phyloP scores from a whole-genome alignment of 2,888 invertebrate species.

The Rotaria sp. region DNA sequence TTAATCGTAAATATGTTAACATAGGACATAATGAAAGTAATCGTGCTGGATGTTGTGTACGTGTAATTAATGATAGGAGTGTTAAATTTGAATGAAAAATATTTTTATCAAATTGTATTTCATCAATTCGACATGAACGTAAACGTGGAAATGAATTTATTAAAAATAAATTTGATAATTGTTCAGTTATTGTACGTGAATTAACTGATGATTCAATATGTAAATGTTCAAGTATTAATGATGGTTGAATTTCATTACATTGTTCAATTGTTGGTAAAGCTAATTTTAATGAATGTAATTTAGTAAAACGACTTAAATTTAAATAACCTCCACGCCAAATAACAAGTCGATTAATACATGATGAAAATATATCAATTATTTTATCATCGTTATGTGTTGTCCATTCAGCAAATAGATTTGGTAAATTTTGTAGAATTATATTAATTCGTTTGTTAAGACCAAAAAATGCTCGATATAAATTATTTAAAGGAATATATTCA shows the following conservation, averaged over 20 bases:
- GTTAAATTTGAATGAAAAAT: neutral
- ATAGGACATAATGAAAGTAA: neutral
- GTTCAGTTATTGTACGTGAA: neutral
- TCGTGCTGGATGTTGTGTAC: neutral
- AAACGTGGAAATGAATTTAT: neutral
- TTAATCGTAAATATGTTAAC: neutral
- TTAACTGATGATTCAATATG: neutral
- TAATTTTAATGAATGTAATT: neutral
- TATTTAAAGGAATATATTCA: neutral
- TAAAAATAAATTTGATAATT: neutral
- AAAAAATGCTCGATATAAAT: neutral
- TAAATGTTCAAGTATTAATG: neutral
- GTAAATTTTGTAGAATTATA: neutral
- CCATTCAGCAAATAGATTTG: neutral
- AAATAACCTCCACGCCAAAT: neutral
- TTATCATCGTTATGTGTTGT: neutral
- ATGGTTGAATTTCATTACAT: neutral
- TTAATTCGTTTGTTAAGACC: neutral
- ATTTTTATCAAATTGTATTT: neutral
- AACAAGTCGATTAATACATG: neutral
- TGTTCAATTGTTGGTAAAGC: neutral
- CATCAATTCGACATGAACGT: neutral
- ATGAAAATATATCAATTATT: neutral
- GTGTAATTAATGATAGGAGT: neutral
- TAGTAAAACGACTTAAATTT: neutral